Conservation (phyloP, 2,888 invertebrate genomes). For the Timema podura region DNA sequence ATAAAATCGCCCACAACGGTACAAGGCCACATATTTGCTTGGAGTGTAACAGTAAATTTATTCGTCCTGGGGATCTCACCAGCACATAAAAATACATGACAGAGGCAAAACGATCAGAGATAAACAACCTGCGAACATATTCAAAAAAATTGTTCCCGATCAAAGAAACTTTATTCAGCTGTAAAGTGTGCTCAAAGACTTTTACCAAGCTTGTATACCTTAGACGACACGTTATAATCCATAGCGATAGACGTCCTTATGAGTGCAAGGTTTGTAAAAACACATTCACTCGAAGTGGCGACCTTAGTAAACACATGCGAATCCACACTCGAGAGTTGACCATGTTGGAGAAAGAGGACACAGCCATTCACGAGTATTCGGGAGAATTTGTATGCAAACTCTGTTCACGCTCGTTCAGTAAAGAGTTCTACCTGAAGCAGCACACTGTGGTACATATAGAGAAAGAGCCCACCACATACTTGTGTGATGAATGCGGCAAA, state of each 20-base stretch:
- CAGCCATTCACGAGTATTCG: background rate
- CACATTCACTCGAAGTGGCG: slow-evolving; percentile 15
- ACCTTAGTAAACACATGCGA: slow-evolving; percentile 17
- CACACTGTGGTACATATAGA: slow-evolving; percentile 10
- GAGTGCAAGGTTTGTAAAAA: slow-evolving; percentile 7
- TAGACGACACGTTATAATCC: slow-evolving; percentile 11
- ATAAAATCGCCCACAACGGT: slow-evolving; percentile 1
- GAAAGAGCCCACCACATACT: slow-evolving; percentile 1
- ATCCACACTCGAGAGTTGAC: background rate
- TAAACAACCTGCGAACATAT: background rate
- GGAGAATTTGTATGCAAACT: background rate
- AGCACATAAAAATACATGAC: slow-evolving; percentile 1
- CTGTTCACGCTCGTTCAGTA: slow-evolving; percentile 16
- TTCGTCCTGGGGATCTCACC: background rate
- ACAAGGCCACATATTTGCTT: slow-evolving; percentile 8
- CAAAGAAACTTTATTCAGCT: background rate
- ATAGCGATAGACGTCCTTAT: slow-evolving; percentile 11
- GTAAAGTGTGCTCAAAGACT: slow-evolving; percentile 17
- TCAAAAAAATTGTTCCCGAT: background rate
- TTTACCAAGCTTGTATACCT: slow-evolving; percentile 19
- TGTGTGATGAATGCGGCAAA: slow-evolving; percentile 20
- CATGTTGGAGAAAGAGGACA: background rate
- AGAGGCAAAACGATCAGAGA: background rate
- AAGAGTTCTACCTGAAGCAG: slow-evolving; percentile 17
- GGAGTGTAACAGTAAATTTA: slow-evolving; percentile 9